These are phyloP conservation scores for Notolepis coatsorum DNA, from an alignment of 2,797 vertebrate species.

Conservation along the genomic window DNA sequence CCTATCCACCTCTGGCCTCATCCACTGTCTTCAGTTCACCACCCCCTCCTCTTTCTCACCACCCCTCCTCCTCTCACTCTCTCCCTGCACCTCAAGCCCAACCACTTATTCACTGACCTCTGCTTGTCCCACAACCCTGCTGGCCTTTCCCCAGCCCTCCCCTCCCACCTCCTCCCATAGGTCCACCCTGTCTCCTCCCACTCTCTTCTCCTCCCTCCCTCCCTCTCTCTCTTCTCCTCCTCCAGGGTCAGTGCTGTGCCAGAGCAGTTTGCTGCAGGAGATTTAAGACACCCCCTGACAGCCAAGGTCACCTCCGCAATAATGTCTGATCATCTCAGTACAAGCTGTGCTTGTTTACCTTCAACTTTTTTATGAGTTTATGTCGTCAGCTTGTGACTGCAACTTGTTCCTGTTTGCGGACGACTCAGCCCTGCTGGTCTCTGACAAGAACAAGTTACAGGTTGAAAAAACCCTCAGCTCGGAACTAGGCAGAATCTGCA, in stretches of 20 bases:
- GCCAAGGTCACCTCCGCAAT: conserved; percentile 57
- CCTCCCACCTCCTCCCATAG: not conserved
- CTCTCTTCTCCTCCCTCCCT: not conserved
- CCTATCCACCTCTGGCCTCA: not conserved
- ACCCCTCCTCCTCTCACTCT: not conserved
- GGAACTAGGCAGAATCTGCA: too few relatives aligned
- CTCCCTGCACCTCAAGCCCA: not conserved
- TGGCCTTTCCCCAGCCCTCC: not conserved
- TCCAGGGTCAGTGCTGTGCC: conserved; percentile 34
- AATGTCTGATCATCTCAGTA: conserved; percentile 39
- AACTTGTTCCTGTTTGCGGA: too few relatives aligned
- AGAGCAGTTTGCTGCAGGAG: conserved; percentile 19
- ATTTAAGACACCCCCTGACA: conserved; percentile 30
- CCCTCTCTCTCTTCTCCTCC: conserved; percentile 12
- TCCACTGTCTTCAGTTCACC: not conserved
- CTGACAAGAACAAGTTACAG: too few relatives aligned
- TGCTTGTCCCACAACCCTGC: not conserved
- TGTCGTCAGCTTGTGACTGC: too few relatives aligned
- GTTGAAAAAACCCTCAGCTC: too few relatives aligned
- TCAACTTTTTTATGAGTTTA: too few relatives aligned
- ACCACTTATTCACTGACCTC: not conserved
- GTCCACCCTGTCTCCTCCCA: not conserved
- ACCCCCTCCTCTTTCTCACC: not conserved
- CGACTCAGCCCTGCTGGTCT: too few relatives aligned
- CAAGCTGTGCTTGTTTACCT: conserved; percentile 40